Conservation (phyloP, 2,797 vertebrate species). For the Orestias chungarensis region DNA sequence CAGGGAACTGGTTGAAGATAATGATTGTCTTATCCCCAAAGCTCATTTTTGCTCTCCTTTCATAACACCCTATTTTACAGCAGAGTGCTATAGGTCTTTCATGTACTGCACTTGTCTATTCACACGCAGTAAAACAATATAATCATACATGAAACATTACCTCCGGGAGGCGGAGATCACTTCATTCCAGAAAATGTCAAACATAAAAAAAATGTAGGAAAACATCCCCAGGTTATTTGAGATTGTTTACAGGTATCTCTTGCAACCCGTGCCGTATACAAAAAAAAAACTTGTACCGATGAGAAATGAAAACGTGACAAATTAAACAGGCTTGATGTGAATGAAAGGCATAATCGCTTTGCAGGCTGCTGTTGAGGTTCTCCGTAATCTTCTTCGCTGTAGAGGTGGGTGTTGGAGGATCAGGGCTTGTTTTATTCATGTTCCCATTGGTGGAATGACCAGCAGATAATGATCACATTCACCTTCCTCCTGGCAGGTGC, state of each 20-base stretch:
- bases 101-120: constrained; percentile 74
- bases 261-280: constrained; percentile 47
- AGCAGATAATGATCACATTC: constrained; percentile 74
- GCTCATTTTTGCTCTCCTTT: constrained; percentile 68
- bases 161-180: constrained; percentile 72
- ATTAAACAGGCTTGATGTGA: constrained; percentile 55
- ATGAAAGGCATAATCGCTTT: constrained; percentile 52
- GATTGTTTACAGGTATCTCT: constrained; percentile 73
- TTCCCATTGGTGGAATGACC: constrained; percentile 60
- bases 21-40: constrained; percentile 72
- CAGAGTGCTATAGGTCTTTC: constrained; percentile 78
- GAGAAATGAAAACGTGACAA: constrained; percentile 68
- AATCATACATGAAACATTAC: constrained; percentile 79
- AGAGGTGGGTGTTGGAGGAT: constrained; percentile 52
- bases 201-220: constrained; percentile 52
- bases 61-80: constrained; percentile 65
- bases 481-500: constrained; percentile 79
- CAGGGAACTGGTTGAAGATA: constrained; percentile 69
- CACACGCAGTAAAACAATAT: constrained; percentile 78
- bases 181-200: constrained; percentile 70
- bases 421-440: constrained; percentile 75
- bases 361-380: constrained; percentile 40
- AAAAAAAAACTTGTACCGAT: constrained; percentile 55
- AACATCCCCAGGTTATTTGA: constrained; percentile 78
- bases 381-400: constrained; percentile 65